Percentiles rank a stretch among this genome's conserved stretches.
Conservation (phyloP, 2,113 vertebrate genomes). For the Pardalotus punctatus region DNA sequence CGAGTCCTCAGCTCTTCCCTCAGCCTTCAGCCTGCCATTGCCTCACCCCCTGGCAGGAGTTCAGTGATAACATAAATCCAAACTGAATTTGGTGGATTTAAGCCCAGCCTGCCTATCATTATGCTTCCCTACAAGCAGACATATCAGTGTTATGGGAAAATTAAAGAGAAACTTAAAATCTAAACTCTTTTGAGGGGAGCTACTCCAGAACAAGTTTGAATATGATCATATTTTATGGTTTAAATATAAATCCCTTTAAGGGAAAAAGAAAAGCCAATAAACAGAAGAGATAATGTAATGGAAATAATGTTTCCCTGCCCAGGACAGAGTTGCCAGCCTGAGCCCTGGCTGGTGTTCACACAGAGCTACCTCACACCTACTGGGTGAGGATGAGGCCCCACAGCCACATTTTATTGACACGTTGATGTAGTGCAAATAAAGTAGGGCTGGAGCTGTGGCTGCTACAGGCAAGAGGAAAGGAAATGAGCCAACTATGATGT, state of each 20-base stretch:
- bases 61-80: background rate
- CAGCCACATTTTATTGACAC: background rate
- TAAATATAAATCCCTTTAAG: background rate
- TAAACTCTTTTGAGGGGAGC: background rate
- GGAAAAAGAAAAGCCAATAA: background rate
- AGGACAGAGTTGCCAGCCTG: background rate
- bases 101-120: background rate
- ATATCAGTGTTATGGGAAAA: background rate
- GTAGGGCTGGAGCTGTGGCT: background rate
- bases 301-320: background rate
- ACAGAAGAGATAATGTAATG: background rate
- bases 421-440: background rate
- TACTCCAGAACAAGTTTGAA: background rate
- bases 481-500: constrained; percentile 17
- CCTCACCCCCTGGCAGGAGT: background rate
- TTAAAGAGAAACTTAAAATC: background rate
- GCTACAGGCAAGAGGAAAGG: constrained; percentile 5
- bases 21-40: background rate
- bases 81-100: background rate
- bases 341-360: background rate
- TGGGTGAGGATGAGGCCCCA: background rate
- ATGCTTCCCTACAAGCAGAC: background rate
- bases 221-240: background rate
- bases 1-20: background rate
- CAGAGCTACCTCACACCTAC: background rate